Base-by-base conservation (phyloP, 1,140 invertebrate species). In the Lucilia sericata region DNA sequence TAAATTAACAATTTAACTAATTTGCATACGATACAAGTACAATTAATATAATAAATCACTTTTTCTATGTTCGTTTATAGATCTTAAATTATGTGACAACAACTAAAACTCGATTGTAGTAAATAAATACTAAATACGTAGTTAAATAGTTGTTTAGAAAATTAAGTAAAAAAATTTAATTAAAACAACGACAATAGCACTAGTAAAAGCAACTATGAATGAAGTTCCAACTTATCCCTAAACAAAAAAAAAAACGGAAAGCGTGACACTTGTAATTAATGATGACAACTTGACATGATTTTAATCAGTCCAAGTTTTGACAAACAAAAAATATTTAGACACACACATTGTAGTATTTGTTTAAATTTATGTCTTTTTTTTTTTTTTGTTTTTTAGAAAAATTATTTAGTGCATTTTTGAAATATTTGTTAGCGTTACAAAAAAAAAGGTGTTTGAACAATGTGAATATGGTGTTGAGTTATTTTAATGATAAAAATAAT, bases 271-370 rank as follows among this genome's bases (percentile, higher is more conserved):
- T 60, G 55, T n/a, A 60, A 60, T 60, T 60, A 60, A 60, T 60
- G 55, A 60, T 60, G 55, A 60, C 55, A 60, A 60, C 55, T 60
- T 60, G 55, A 60, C 55, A 60, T 60, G 55, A 60, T n/a, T 60
- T 60, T 60, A 60, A 60, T 60, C 55, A 17, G 14, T 60, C 14
- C 51, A 3, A n/a, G 17, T 60, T 60, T 60, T 60, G 55, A 17
- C 14, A 60, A 60, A 17, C n/a, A 60, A 60, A 60, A 60, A 17
- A n/a, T 17, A n/a, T 60, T 17, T 60, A 17, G 25, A 30, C 25
- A n/a, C 12, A 17, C n/a, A 17, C 7, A 60, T n/a, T 14, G n/a
- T 17, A 60, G 14, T 14, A 7, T 60, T 60, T 60, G 55, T 60
- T 17, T 60, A 0, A 17, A 60, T n/a, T n/a, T 60, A 60, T 60